Evolutionary conservation across 2,888 invertebrate genomes (phyloP), one percentile per base, ranked within the genome.

Genomic region (Drosophila putrida): DNA sequence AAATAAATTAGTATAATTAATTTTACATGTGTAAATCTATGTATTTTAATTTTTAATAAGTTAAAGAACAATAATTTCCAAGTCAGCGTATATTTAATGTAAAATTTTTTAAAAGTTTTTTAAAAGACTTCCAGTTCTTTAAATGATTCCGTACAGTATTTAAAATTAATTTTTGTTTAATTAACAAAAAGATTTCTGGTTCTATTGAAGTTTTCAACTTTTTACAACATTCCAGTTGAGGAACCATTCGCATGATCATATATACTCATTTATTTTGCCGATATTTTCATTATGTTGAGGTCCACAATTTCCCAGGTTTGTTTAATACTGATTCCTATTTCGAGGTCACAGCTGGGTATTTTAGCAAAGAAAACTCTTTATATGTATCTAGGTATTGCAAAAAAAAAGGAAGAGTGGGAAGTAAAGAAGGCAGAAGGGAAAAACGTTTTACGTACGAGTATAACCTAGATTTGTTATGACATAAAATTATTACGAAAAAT

Each of bases 381-480:
- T 10, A 27, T 43, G n/a, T 43, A 27, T 28, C 27, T n/a, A 43
- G 33, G 54, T 54, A 50, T 36, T 13, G 36, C 11, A 6, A 15
- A 33, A 43, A 41, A 33, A 28, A 8, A 27, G 9, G 28, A 27
- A 36, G 6, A 6, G 13, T 4, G 15, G 4, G 4, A 4, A 6
- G 20, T 33, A 25, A 9, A 25, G 13, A 4, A 49, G 39, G 11
- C 35, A 15, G n/a, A 11, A 35, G 10, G 28, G 9, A 31, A 33
- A 53, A 54, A 28, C 46, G 54, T 15, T 54, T 54, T 38, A 44
- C 15, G 51, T 28, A 46, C 44, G 39, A 38, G 25, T 38, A 75
- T 88, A 89, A 90, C 89, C 90, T 78, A 90, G 90, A 90, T 90
- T 90, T 90, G 87, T 87, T 89, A 80, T 88, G 90, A 90, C 90